Conservation (phyloP, 2,113 vertebrate species). For the Barbus barbus region DNA sequence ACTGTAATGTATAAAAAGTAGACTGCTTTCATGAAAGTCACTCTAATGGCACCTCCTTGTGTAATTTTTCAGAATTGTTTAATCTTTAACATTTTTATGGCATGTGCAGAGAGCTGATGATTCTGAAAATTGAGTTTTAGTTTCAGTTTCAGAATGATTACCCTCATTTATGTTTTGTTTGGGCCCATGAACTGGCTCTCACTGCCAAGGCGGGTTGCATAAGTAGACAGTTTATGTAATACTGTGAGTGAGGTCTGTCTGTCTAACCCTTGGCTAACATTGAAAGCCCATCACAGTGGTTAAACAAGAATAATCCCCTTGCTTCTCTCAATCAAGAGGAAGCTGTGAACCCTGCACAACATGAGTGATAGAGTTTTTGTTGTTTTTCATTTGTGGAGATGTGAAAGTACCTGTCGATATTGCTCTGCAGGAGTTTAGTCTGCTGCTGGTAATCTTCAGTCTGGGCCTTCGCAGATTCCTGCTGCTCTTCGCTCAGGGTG, state of each 20-base stretch:
- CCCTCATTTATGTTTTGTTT: conserved; percentile 1
- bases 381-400: neutral
- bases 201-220: conserved; percentile 1
- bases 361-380: neutral
- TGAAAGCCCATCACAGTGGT: conserved; percentile 28
- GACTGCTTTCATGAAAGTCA: neutral
- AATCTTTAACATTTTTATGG: too few relatives aligned
- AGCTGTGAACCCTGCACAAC: neutral
- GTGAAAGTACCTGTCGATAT: conserved; percentile 83
- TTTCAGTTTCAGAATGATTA: conserved; percentile 1
- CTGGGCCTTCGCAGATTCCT: conserved; percentile 86
- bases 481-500: conserved; percentile 82
- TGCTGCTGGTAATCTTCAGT: conserved; percentile 82
- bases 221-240: conserved; percentile 47
- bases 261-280: conserved; percentile 30
- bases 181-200: conserved; percentile 29
- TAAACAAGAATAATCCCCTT: conserved; percentile 54
- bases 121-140: conserved; percentile 16
- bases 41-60: conserved; percentile 19
- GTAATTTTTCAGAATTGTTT: neutral
- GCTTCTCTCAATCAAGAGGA: neutral
- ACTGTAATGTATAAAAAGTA: too few relatives aligned
- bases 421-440: conserved; percentile 81
- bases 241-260: conserved; percentile 5
- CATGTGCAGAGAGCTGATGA: neutral